Base-by-base conservation (phyloP, 2,888 invertebrate species). In the Cyclophora punctaria region DNA sequence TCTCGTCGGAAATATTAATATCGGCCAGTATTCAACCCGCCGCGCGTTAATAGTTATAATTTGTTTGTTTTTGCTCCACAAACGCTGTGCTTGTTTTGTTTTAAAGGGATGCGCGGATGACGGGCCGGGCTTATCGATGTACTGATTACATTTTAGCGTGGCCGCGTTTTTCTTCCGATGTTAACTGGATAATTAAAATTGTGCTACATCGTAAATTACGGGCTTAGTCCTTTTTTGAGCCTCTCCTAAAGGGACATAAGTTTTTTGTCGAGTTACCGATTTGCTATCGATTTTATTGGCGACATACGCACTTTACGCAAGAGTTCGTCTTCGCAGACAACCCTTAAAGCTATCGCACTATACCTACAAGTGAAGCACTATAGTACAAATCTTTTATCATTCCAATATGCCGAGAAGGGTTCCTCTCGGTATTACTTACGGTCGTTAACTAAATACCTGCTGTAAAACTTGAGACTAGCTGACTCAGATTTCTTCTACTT, bases 1-100 rank as follows among this genome's bases (percentile, higher is more conserved):
- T 69, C 74, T 71, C 75, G 69, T 69, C 70, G 75, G 81, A 80
- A 83, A 82, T 83, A 87, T 85, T 87, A 86, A 87, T 87, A 86
- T 82, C 79, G 75, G 75, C 64, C 73, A 73, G 76, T 73, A 80
- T 81, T 77, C 69, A 75, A 75, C 37, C 37, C 37, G 71, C 68
- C 70, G 69, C 71, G 67, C 73, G 69, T 72, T 83, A 80, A 81
- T 82, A 75, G 75, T 78, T 75, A 73, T 78, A 75, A 82, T 80
- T 76, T 77, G 78, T 80, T 83, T 82, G 78, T 78, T 75, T 75
- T 67, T 62, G 56, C 59, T 49, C 47, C 51, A 55, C 55, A 56
- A 61, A 62, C 37, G 37, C 51, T 45, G 50, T 55, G 49, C 20
- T 52, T 54, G 47, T 55, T 50, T 53, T 58, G 55, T 62, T 68